Evolutionary conservation across 2,797 vertebrate genomes (phyloP).

Genomic region (Botia almorhae): DNA sequence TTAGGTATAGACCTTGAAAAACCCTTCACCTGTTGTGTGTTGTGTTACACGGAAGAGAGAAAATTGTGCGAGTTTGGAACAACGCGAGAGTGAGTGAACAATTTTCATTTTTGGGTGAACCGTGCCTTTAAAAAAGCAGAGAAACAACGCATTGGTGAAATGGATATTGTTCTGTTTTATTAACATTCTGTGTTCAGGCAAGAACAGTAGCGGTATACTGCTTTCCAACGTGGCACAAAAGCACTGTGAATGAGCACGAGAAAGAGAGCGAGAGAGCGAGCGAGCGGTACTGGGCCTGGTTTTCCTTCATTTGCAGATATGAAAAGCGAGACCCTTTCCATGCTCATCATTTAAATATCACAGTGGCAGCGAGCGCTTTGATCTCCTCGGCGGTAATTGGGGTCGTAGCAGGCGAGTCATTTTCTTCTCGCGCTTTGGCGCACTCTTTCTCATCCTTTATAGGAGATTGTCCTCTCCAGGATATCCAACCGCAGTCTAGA

Average conservation of each 20-base stretch:
- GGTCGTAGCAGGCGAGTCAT: conserved; percentile 59
- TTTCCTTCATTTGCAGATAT: conserved; percentile 58
- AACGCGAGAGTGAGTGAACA: not conserved
- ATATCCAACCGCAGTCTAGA: conserved; percentile 8
- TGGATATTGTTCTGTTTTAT: conserved; percentile 39
- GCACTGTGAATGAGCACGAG: conserved; percentile 1
- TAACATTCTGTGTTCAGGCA: conserved; percentile 51
- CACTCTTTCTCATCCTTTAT: conserved; percentile 21
- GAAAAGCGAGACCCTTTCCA: conserved; percentile 58
- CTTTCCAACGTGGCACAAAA: conserved; percentile 50
- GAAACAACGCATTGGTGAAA: not conserved
- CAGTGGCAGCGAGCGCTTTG: conserved; percentile 69
- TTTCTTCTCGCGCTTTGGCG: conserved; percentile 31
- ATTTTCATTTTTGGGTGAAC: not conserved
- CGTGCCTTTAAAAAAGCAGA: not conserved
- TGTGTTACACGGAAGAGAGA: not conserved
- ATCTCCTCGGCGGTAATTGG: conserved; percentile 72
- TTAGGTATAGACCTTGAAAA: not conserved
- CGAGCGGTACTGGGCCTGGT: conserved; percentile 8
- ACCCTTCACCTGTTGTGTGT: not conserved
- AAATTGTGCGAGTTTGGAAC: not conserved
- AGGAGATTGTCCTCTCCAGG: conserved; percentile 22
- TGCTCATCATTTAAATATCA: conserved; percentile 74
- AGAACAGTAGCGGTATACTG: conserved; percentile 32
- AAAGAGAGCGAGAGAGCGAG: conserved; percentile 9